Base-by-base conservation (phyloP, 2,888 invertebrate species). In the Ceramica pisi region DNA sequence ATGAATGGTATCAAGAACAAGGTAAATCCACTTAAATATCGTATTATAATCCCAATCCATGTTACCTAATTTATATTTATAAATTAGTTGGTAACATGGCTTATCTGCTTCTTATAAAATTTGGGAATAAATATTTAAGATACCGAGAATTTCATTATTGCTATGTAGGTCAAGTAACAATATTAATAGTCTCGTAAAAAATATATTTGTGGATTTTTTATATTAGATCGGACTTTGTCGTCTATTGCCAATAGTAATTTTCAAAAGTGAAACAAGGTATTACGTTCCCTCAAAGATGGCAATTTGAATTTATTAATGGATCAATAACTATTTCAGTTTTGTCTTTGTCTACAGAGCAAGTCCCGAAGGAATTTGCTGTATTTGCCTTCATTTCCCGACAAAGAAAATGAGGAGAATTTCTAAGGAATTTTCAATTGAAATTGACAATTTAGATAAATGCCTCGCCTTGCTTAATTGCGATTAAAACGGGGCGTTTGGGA, bases 351-450 rank as follows among this genome's bases (percentile, higher is more conserved):
- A 72, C 81, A 78, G 79, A 84, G 80, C 77, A 78, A 77, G 80
- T 80, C 85, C 78, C 87, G 75, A 86, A 86, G 88, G 87, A 85
- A 89, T 90, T 84, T 83, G 53, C 81, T 81, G 82, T 88, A 88
- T 89, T 88, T 87, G 83, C 87, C 75, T 85, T 85, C 82, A 86
- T 86, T 87, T 84, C 80, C 75, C 77, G 71, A 71, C 83, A 77
- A 74, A 75, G 80, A 85, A 88, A 90, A 89, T 87, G 86, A 87
- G 77, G 81, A 81, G 87, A 87, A 89, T 87, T 88, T 88, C 82
- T 85, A 81, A 77, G 87, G 87, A 86, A 90, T 90, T 90, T 84
- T 86, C 89, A 87, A 89, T 89, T 90, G 85, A 87, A 89, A 89
- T 86, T 89, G 88, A 85, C 88, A 87, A 88, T 90, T 87, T 85